Base-by-base conservation (phyloP, 2,888 invertebrate species). In the Cheilosia impressa region DNA sequence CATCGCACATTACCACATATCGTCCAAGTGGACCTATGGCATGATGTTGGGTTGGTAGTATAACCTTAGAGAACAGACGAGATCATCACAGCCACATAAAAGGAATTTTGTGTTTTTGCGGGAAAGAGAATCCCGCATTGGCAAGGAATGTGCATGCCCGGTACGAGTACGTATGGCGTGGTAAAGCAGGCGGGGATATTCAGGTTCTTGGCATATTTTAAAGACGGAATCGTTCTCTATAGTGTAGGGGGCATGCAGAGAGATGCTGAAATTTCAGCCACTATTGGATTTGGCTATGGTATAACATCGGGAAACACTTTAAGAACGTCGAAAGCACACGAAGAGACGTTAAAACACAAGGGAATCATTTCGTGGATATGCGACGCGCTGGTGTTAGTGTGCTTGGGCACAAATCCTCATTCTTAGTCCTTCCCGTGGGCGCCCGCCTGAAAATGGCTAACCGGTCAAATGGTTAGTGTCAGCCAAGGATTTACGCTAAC, bases 171-270 rank as follows among this genome's bases (percentile, higher is more conserved):
- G 13, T 38, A 13, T 38, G 38, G 38, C 13, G 50, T 13, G 15
- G n/a, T 43, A 63, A 47, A 50, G 45, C 19, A 76, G 72, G 53
- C 52, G 69, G 45, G 65, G 52, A 38, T 24, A 80, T 81, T 81
- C 81, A 85, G 85, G 85, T 85, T 85, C 81, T 77, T 85, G 76
- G 81, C 85, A 85, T 85, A 85, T 81, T 81, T 85, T 68, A 81
- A 68, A 62, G 66, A 57, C 65, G 62, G 78, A 83, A 78, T 78
- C 66, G 62, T 73, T 65, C 62, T 52, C n/a, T 53, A 38, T 53
- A 38, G 58, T 63, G 71, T 45, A 38, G 68, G 58, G 43, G 31
- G 7, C 55, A 53, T 13, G n/a, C 55, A 53, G 45, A 71, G 13
- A n/a, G 10, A 53, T 55, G n/a, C 22, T 22, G 62, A 71, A 77